Evolutionary conservation across 2,797 vertebrate species (phyloP).

Genomic region (Parauchenoglanis punctatus): DNA sequence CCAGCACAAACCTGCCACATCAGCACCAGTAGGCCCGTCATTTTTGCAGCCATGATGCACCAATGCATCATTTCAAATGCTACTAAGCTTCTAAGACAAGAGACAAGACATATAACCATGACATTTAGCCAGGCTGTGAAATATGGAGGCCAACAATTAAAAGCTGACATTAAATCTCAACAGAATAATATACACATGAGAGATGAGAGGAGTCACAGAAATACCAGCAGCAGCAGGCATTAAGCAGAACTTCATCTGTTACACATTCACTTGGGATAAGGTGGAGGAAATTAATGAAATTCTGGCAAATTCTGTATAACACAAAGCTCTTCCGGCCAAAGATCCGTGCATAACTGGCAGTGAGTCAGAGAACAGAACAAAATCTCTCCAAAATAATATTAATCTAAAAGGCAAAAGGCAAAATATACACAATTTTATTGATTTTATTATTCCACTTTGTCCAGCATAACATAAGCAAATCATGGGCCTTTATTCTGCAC

Average conservation of each 20-base stretch:
- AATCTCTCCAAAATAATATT: not conserved
- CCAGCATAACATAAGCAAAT: not conserved
- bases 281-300: conserved; percentile 38
- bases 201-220: conserved; percentile 15
- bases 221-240: conserved; percentile 13
- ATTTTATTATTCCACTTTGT: not conserved
- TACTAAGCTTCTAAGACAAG: not conserved
- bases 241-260: conserved; percentile 18
- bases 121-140: conserved; percentile 16
- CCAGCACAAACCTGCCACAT: not conserved
- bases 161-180: conserved; percentile 41
- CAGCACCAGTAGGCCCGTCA: not conserved
- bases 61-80: not conserved
- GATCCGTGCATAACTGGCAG: conserved; percentile 18
- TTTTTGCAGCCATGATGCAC: conserved; percentile 10
- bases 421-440: not conserved
- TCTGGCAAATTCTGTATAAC: conserved; percentile 23
- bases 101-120: not conserved
- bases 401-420: not conserved
- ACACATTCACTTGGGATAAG: conserved; percentile 30
- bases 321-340: conserved; percentile 15
- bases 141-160: conserved; percentile 49
- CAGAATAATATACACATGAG: conserved; percentile 48
- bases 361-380: not conserved
- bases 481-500: not conserved